phyloP scores from a whole-genome alignment of 2,797 vertebrate species.

The Dendrocincla tyrannina region DNA sequence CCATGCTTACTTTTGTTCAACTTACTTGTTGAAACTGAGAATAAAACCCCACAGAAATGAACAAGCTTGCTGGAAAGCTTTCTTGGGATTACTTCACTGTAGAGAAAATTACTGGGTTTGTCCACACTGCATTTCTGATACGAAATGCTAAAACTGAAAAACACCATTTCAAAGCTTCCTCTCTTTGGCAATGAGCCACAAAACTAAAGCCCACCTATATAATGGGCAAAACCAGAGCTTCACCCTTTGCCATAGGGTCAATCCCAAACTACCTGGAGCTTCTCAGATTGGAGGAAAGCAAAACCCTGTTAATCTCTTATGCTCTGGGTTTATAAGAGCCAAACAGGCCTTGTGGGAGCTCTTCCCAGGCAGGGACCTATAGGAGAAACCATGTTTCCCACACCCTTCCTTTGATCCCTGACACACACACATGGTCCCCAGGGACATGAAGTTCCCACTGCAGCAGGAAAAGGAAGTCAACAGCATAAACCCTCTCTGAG shows the following conservation, averaged over 20 bases:
- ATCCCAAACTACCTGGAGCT: neutral
- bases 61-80: neutral
- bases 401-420: neutral
- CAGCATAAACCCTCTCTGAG: neutral
- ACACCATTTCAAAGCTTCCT: neutral
- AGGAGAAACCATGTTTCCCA: neutral
- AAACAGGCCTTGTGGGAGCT: neutral
- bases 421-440: neutral
- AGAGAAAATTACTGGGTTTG: neutral
- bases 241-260: accelerated
- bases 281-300: neutral
- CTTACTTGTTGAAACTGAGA: neutral
- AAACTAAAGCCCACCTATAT: neutral
- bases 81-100: neutral
- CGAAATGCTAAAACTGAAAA: neutral
- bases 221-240: neutral
- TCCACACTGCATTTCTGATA: neutral
- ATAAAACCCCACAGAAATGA: neutral
- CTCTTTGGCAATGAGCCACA: neutral
- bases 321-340: neutral
- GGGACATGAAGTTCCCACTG: neutral
- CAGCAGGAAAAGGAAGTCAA: neutral
- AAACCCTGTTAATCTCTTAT: neutral
- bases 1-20: neutral
- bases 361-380: neutral